Percentiles rank a stretch among this genome's conserved stretches.
phyloP scores from a whole-genome alignment of 2,113 vertebrate genomes.

The Gobiocypris rarus region DNA sequence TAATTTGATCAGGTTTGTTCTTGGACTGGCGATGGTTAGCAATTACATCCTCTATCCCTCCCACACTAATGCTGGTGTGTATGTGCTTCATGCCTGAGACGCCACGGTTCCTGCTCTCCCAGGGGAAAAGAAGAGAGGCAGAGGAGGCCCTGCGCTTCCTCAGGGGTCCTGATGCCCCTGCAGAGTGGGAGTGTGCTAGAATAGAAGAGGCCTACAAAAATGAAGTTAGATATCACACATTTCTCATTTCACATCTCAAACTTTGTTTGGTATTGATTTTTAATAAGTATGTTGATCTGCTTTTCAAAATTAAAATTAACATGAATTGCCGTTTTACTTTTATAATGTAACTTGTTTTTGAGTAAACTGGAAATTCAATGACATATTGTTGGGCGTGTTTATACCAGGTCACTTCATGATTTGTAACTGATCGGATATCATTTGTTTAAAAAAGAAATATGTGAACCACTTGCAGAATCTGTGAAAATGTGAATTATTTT shows the following conservation, averaged over 20 bases:
- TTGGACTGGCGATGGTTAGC: constrained; percentile 92
- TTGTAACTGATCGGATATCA: no score
- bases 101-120: constrained; percentile 83
- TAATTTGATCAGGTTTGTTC: constrained; percentile 70
- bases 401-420: no score
- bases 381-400: no score
- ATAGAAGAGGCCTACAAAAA: constrained; percentile 72
- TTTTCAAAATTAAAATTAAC: not conserved
- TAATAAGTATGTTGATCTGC: not conserved
- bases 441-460: no score
- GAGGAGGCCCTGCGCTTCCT: constrained; percentile 83
- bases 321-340: not conserved
- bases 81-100: constrained; percentile 94
- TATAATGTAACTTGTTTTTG: not conserved
- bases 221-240: constrained; percentile 72
- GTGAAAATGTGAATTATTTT: no score
- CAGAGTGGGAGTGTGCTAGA: constrained; percentile 80
- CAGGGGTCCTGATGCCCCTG: constrained; percentile 78
- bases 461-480: no score
- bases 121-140: constrained; percentile 79
- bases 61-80: constrained; percentile 81
- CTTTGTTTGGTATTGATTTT: not conserved
- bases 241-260: not conserved
- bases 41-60: constrained; percentile 80
- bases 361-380: not conserved